Base-by-base conservation (phyloP, 2,888 invertebrate species). In the Branchinecta sandiegonensis region DNA sequence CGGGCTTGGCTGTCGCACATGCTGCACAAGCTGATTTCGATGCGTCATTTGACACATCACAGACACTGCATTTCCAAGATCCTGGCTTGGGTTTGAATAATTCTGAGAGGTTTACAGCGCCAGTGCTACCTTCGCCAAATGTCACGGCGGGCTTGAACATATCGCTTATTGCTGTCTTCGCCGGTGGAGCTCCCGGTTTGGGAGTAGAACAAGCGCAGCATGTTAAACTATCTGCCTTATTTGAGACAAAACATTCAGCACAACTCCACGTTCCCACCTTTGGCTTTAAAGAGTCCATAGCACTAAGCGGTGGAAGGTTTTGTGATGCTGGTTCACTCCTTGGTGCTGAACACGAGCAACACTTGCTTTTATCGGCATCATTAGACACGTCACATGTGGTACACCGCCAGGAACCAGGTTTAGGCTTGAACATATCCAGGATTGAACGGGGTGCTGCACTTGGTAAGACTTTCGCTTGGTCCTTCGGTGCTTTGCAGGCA, bases 41-140 rank as follows among this genome's bases (percentile, higher is more conserved):
- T 56, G n/a, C 63, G n/a, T 56, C 63, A 56, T 56, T 56, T 2
- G 63, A 56, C n/a, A 56, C 63, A n/a, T 23, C n/a, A 56, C 63
- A 56, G 9, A 17, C 63, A 56, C 14, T 17, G 10, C 63, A 56
- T 11, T n/a, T 56, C 63, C 63, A 56, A 9, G n/a, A 17, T 23
- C 63, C 63, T 10, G 23, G 37, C 37, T 37, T 37, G 37, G 37
- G 37, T 37, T 37, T 37, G 37, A 37, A 37, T 37, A 37, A 37
- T 37, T 37, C 37, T 5, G 37, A 37, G 37, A 37, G 37, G 37
- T 37, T 37, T 37, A 37, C 37, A 37, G 37, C 37, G 37, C 37
- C 37, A 37, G 37, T 37, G 37, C 37, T 37, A 37, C 6, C 37
- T 37, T 37, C 37, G 37, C 37, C 37, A 37, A 5, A 37, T 37